Percentiles rank a stretch among this genome's conserved stretches.
These are phyloP conservation scores for Bombus impatiens DNA, from an alignment of 1,140 invertebrate species.

Conservation along the genomic window DNA sequence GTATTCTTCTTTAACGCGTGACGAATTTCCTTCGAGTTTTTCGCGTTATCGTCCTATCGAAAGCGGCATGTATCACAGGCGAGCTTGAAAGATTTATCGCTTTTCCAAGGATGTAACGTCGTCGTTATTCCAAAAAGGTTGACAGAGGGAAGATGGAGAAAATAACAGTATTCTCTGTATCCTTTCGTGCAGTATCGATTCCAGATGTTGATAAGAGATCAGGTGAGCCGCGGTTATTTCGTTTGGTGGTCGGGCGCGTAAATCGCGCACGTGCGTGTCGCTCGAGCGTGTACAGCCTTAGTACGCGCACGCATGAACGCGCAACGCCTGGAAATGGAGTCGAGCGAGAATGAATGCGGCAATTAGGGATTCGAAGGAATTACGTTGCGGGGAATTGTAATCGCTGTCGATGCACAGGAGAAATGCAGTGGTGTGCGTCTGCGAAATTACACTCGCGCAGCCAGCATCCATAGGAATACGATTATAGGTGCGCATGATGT, in stretches of 20 bases:
- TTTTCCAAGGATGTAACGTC: too few species aligned
- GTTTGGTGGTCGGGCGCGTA: constrained; percentile 10
- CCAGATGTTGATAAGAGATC: constrained; percentile 54
- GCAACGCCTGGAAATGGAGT: constrained; percentile 13
- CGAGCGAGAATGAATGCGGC: constrained; percentile 52
- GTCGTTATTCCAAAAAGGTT: background rate
- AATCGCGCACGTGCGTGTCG: constrained; percentile 46
- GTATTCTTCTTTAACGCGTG: background rate
- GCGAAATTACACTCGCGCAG: constrained; percentile 1
- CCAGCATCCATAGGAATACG: background rate
- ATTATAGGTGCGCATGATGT: background rate
- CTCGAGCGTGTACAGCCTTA: constrained; percentile 24
- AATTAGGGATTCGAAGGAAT: constrained; percentile 50
- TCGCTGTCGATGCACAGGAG: background rate
- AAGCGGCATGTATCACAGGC: background rate
- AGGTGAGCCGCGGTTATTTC: constrained; percentile 57
- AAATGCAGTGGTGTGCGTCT: background rate
- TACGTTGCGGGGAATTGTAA: constrained; percentile 36
- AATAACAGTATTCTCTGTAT: constrained; percentile 6
- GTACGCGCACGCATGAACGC: constrained; percentile 27
- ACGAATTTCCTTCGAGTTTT: constrained; percentile 20
- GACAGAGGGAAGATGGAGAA: too few species aligned
- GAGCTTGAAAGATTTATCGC: constrained; percentile 52
- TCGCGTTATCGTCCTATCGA: background rate
- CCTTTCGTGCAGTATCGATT: constrained; percentile 58